phyloP scores from a whole-genome alignment of 1,140 invertebrate species.

The Aphis craccivora region DNA sequence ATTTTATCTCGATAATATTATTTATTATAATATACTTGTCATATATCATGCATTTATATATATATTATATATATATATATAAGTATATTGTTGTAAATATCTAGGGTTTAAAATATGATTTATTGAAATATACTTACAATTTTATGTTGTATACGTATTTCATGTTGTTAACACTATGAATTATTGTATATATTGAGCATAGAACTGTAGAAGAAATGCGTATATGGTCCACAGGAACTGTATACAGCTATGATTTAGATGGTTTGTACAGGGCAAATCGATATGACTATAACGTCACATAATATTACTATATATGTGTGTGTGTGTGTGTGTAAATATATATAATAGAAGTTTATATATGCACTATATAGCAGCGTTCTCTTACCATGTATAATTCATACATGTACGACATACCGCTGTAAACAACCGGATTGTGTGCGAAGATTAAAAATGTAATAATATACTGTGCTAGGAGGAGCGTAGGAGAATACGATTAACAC shows the following conservation, averaged over 20 bases:
- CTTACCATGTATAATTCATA: slow-evolving; percentile 27
- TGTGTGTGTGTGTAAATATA: neutral
- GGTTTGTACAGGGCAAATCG: slow-evolving; percentile 32
- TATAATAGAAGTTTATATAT: neutral
- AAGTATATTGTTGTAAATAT: neutral
- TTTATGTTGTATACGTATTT: neutral
- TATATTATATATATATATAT: neutral
- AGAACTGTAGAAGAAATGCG: neutral
- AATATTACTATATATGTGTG: neutral
- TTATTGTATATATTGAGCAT: neutral
- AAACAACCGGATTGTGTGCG: slow-evolving; percentile 50
- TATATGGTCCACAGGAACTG: neutral
- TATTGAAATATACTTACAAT: neutral
- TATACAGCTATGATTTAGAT: slow-evolving; percentile 22
- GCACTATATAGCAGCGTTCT: neutral
- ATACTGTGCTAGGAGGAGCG: slow-evolving; percentile 24
- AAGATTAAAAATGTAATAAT: slow-evolving; percentile 51
- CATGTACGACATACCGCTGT: slow-evolving; percentile 28
- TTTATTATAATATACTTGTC: neutral
- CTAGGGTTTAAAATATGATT: slow-evolving; percentile 10
- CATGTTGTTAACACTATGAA: slow-evolving; percentile 19
- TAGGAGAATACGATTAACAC: slow-evolving; percentile 51
- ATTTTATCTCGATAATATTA: neutral
- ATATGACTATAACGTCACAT: slow-evolving; percentile 15
- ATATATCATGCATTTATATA: neutral